phyloP scores from a whole-genome alignment of 2,113 vertebrate species.

The Pimephales promelas region DNA sequence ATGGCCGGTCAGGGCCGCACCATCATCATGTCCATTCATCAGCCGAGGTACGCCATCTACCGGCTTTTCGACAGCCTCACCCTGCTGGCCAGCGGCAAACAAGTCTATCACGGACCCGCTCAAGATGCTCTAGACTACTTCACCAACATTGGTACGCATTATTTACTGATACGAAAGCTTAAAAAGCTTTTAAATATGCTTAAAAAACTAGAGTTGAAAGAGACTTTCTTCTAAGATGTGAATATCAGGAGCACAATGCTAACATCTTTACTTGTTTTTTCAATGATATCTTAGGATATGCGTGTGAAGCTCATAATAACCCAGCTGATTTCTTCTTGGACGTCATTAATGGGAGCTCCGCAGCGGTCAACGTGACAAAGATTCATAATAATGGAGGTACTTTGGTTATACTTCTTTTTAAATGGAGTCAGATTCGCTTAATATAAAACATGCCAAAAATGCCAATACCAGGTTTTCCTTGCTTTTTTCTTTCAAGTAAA shows the following conservation, averaged over 20 bases:
- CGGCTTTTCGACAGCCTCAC: constrained; percentile 89
- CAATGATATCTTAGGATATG: constrained; percentile 74
- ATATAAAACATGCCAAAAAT: not conserved
- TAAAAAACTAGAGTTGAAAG: not conserved
- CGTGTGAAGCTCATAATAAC: constrained; percentile 91
- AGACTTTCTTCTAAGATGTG: not conserved
- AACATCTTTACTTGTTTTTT: constrained; percentile 8
- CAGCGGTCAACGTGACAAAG: constrained; percentile 70
- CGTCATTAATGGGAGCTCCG: constrained; percentile 88
- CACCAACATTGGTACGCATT: constrained; percentile 73
- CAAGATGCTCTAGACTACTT: constrained; percentile 83
- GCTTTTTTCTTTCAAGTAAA: not conserved
- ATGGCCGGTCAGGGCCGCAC: constrained; percentile 86
- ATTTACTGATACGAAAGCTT: not conserved
- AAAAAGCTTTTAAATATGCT: not conserved
- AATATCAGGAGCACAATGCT: not conserved
- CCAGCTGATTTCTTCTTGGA: constrained; percentile 96
- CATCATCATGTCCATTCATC: constrained; percentile 95
- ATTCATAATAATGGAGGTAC: constrained; percentile 70
- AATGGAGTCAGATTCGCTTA: not conserved
- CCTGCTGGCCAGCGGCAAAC: constrained; percentile 82
- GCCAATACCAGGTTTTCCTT: not conserved
- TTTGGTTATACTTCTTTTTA: not conserved
- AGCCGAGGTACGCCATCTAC: constrained; percentile 95
- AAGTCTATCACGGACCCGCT: constrained; percentile 87